Conservation (phyloP, 2,888 invertebrate genomes). For the Malthinus seriepunctatus region DNA sequence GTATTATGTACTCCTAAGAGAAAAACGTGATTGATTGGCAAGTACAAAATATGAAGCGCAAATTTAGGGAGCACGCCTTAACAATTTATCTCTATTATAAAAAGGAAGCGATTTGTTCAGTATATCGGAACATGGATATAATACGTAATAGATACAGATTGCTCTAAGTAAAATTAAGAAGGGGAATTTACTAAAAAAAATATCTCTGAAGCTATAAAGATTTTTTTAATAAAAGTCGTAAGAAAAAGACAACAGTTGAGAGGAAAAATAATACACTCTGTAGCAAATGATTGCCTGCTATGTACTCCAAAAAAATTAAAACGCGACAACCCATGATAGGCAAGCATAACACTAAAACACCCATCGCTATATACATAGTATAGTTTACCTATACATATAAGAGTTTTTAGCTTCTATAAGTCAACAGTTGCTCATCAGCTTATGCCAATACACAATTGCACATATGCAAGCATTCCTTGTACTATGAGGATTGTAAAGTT, state of each 20-base stretch:
- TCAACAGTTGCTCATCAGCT: no score
- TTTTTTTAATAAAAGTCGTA: background rate
- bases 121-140: slow-evolving; percentile 16
- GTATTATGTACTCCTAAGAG: slow-evolving; percentile 26
- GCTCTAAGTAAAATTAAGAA: slow-evolving; percentile 9
- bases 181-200: background rate
- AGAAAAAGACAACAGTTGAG: background rate
- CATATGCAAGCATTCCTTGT: no score
- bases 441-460: no score
- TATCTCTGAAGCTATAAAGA: background rate
- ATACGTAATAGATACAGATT: slow-evolving; percentile 17
- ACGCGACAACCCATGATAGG: no score
- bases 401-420: no score
- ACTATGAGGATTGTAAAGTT: no score
- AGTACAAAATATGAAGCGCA: slow-evolving; percentile 28
- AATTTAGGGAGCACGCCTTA: slow-evolving; percentile 27
- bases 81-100: slow-evolving; percentile 35
- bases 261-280: no score
- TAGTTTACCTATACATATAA: no score
- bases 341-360: no score
- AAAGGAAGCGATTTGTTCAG: slow-evolving; percentile 33
- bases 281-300: no score
- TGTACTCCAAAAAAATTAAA: no score
- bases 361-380: no score
- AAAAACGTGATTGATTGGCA: slow-evolving; percentile 29